These are phyloP conservation scores for Helogale parvula DNA, from an alignment of 2,113 vertebrate species.

Conservation along the genomic window DNA sequence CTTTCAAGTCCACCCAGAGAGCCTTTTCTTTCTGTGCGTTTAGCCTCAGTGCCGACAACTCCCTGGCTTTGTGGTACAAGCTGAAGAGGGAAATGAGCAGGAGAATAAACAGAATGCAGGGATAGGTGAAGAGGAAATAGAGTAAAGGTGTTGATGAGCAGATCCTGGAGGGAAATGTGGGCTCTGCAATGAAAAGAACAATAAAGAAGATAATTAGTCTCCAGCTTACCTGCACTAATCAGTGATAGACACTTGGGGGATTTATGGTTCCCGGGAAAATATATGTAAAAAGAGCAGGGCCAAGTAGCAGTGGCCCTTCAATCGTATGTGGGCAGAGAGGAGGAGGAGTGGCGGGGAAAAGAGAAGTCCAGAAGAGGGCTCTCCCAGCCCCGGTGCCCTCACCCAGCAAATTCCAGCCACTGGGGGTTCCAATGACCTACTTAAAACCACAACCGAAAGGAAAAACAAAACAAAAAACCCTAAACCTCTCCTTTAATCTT, in stretches of 20 bases:
- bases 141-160: conserved; percentile 78
- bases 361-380: accelerated
- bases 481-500: conserved; percentile 75
- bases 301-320: not conserved
- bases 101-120: conserved; percentile 68
- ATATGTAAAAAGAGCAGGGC: not conserved
- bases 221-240: not conserved
- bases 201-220: not conserved
- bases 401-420: not conserved
- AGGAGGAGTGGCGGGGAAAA: too few species aligned
- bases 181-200: conserved; percentile 56
- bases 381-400: accelerated
- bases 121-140: conserved; percentile 78
- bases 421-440: conserved; percentile 69
- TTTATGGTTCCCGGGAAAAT: not conserved
- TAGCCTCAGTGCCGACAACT: not conserved
- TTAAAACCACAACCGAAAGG: conserved; percentile 62
- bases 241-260: not conserved
- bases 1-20: conserved; percentile 64
- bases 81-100: conserved; percentile 51
- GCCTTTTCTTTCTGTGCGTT: not conserved
- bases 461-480: conserved; percentile 61
- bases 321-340: not conserved
- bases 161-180: conserved; percentile 75
- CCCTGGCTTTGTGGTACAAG: conserved; percentile 56